Conservation (phyloP, 2,888 invertebrate genomes). For the Orthonevra nobilis region DNA sequence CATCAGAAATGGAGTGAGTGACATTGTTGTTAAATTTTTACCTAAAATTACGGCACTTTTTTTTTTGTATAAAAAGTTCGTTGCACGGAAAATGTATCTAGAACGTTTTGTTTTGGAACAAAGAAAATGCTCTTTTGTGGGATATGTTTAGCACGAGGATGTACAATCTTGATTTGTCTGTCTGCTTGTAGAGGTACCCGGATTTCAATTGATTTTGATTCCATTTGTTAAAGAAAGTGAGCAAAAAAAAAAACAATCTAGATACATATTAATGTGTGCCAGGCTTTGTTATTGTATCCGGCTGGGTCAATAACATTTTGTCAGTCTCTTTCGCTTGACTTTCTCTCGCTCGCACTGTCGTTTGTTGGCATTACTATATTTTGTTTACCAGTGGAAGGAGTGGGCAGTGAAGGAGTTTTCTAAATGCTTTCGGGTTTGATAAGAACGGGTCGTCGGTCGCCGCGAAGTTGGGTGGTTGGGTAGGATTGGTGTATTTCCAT, state of each 20-base stretch:
- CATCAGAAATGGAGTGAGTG: constrained; percentile 40
- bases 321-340: not conserved
- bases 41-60: too few species aligned
- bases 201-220: constrained; percentile 8
- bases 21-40: too few species aligned
- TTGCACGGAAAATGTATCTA: too few species aligned
- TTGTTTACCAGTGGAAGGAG: constrained; percentile 46
- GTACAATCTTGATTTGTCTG: too few species aligned
- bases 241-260: too few species aligned
- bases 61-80: not conserved
- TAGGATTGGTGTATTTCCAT: too few species aligned
- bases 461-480: too few species aligned
- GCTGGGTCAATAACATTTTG: constrained; percentile 58
- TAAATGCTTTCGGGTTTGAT: not conserved
- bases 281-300: not conserved
- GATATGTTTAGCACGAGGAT: not conserved
- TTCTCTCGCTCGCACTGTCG: constrained; percentile 2
- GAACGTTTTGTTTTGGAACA: too few species aligned
- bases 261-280: too few species aligned
- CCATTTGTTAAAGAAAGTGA: not conserved
- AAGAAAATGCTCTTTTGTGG: constrained; percentile 4
- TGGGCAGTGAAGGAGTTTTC: constrained; percentile 30
- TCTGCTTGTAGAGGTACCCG: too few species aligned
- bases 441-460: too few species aligned
- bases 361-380: not conserved